These are phyloP conservation scores for Elanus axillaris DNA, from an alignment of 2,113 vertebrate species.

Conservation along the genomic window DNA sequence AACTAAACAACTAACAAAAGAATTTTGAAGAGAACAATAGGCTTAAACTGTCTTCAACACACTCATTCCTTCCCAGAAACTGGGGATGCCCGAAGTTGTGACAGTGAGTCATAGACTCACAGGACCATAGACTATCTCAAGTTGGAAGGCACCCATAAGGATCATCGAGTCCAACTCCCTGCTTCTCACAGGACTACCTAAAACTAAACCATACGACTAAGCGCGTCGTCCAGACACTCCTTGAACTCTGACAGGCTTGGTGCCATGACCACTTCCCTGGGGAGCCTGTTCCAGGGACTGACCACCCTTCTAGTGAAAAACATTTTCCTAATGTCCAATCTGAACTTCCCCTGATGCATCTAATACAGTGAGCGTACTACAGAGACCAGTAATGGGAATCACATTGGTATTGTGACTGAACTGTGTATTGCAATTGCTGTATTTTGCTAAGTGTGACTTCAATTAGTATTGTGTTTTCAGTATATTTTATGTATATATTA, in stretches of 20 bases:
- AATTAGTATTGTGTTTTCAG: not conserved
- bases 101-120: not conserved
- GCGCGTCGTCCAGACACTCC: not conserved
- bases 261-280: not conserved
- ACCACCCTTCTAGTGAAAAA: not conserved
- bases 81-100: not conserved
- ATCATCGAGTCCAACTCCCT: fast-evolving
- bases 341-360: not conserved
- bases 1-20: not conserved
- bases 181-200: not conserved
- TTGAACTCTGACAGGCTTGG: not conserved
- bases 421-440: not conserved
- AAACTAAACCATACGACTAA: not conserved
- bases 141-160: not conserved
- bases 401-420: not conserved
- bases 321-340: not conserved
- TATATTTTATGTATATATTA: not conserved
- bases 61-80: not conserved
- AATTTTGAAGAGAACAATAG: not conserved
- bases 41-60: not conserved
- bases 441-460: not conserved
- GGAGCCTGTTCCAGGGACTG: not conserved
- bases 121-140: not conserved
- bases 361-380: not conserved
- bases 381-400: not conserved